Conservation (phyloP, 2,113 vertebrate species). For the Nipponia nippon region DNA sequence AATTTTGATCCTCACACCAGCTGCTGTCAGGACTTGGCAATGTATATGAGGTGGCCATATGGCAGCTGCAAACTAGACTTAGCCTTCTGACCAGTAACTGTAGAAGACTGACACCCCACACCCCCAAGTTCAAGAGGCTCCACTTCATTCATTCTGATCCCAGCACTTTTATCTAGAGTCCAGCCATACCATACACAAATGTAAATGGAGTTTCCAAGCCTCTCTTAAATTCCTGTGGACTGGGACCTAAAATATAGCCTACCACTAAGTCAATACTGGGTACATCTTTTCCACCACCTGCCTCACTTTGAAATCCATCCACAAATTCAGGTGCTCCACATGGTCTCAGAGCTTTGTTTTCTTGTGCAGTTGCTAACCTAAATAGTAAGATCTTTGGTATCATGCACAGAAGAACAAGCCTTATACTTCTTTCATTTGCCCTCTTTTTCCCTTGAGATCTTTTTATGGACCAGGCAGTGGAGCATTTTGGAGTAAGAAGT, state of each 20-base stretch:
- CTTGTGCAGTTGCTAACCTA: neutral
- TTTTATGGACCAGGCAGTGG: neutral
- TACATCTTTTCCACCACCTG: neutral
- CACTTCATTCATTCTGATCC: neutral
- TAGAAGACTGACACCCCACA: neutral
- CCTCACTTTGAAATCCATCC: neutral
- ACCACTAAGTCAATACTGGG: neutral
- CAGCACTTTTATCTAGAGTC: neutral
- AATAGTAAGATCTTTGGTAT: neutral
- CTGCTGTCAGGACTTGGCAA: neutral
- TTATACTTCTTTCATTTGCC: neutral
- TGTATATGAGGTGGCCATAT: neutral
- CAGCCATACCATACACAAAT: neutral
- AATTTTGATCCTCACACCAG: neutral
- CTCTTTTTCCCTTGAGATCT: neutral
- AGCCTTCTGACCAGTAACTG: neutral
- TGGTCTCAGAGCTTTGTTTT: neutral
- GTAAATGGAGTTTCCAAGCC: neutral
- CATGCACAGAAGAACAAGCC: neutral
- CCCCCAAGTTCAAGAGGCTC: rapidly evolving
- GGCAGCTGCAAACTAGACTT: neutral
- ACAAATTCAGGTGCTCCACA: neutral
- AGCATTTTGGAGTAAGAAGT: neutral
- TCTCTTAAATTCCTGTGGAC: neutral
- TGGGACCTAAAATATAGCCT: neutral